Conservation (phyloP, 2,113 vertebrate genomes). For the Verasper variegatus region DNA sequence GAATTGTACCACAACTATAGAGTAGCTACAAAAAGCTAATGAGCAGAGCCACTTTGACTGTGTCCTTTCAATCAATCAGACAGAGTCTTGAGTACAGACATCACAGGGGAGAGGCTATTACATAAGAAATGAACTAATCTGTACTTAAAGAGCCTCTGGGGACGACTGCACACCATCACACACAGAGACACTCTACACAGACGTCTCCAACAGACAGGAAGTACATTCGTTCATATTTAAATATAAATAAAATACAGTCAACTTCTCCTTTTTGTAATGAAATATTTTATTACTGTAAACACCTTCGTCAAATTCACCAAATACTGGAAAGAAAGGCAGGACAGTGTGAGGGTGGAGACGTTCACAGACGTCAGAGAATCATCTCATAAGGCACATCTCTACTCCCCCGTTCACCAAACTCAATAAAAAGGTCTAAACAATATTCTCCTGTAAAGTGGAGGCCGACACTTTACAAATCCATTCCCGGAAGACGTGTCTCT, state of each 20-base stretch:
- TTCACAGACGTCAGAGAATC: conserved; percentile 44
- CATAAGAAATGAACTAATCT: conserved; percentile 56
- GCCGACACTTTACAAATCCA: conserved; percentile 2
- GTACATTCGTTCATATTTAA: background rate
- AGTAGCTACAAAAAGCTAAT: background rate
- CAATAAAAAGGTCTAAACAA: conserved; percentile 14
- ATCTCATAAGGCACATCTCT: conserved; percentile 74
- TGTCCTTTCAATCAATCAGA: conserved; percentile 13
- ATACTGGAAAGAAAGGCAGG: conserved; percentile 62
- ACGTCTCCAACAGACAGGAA: too few relatives aligned
- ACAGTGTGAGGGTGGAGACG: conserved; percentile 15
- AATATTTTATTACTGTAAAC: conserved; percentile 76
- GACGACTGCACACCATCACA: background rate
- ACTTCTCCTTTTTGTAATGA: conserved; percentile 37
- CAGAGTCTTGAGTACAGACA: conserved; percentile 6
- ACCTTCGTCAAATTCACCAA: conserved; percentile 51
- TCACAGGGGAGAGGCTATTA: conserved; percentile 26
- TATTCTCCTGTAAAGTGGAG: background rate
- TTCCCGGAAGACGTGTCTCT: too few relatives aligned
- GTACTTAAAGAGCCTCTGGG: conserved; percentile 34
- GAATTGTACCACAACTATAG: too few relatives aligned
- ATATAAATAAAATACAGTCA: background rate
- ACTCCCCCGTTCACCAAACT: conserved; percentile 10
- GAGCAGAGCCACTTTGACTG: background rate
- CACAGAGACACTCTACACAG: background rate